Evolutionary conservation across 2,888 invertebrate species (phyloP), one percentile per base, ranked within the genome.

Genomic region (Leucozona laternaria): DNA sequence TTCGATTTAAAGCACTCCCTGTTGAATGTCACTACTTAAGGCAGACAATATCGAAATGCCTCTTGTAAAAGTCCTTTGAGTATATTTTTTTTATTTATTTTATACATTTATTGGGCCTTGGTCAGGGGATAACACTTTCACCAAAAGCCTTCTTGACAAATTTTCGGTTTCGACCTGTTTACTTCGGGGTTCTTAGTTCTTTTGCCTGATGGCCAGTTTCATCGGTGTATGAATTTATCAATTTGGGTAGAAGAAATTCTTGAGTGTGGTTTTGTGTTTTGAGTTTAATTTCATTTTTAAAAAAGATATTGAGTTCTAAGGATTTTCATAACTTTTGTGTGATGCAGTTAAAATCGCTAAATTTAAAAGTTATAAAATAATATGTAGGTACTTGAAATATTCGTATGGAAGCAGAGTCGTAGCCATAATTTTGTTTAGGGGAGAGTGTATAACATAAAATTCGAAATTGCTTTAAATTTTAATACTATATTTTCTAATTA

Each of bases 21-120:
- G 77, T 85, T 80, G 76, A 85, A 80, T 77, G 72, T 72, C 68
- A 85, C 66, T 80, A 85, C 80, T 85, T 79, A 53, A 68, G 53
- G 17, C 45, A 72, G 72, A 66, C 66, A 72, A 72, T 66, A 53
- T 53, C 68, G 80, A 68, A n/a, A 76, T 58, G 70, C 72, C 64
- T 79, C 58, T 72, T 37, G 43, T 72, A 17, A 48, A 40, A 45
- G 50, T 11, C 48, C 45, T 70, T 73, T 70, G 34, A 68, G 71
- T 6, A 15, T 13, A 57, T 53, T 45, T 53, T 31, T 50, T 77
- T 60, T 37, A 48, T 60, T 72, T 72, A 50, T 34, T 72, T 82
- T 68, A 53, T 78, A 48, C 64, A 71, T 70, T 75, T 22, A 62
- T 81, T 64, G 45, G 70, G 48, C 37, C 11, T n/a, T 43, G 48